Conservation (phyloP, 2,113 vertebrate genomes). For the Danio rerio region GRCz12tu NC_133182.1:68875501-68876000, state of each 20-base stretch:
- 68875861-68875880: constrained; percentile 44
- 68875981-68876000: no score
- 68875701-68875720: neutral
- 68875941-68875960: no score
- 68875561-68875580: no score
- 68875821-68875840: constrained; percentile 36
- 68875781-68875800: constrained; percentile 21
- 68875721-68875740: neutral
- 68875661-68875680: neutral
- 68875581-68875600: no score
- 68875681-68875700: neutral
- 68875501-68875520: no score
- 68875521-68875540: no score
- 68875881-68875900: constrained; percentile 47
- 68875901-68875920: constrained; percentile 18
- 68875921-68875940: no score
- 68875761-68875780: constrained; percentile 5
- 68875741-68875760: neutral
- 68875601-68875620: neutral
- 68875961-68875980: no score
- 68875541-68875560: neutral
- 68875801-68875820: constrained; percentile 16
- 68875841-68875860: constrained; percentile 34
- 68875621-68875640: neutral
- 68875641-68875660: neutral